Percentiles rank a stretch among this genome's conserved stretches.
phyloP scores from a whole-genome alignment of 2,113 vertebrate species.

The Lipotes vexillifer region DNA sequence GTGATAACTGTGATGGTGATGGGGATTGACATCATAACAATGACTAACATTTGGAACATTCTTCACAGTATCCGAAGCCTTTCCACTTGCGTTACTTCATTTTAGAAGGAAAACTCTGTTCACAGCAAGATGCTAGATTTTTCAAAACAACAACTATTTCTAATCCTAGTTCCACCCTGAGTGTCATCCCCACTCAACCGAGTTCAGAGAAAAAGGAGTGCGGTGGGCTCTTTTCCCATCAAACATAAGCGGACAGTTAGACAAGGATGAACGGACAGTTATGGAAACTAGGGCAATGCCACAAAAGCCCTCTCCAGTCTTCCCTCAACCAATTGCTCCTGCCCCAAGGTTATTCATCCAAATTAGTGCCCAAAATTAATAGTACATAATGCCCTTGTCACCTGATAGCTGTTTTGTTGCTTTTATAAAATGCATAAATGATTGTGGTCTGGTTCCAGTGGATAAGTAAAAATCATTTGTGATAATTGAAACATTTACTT shows the following conservation, averaged over 20 bases:
- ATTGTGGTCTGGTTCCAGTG: background rate
- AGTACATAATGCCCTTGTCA: background rate
- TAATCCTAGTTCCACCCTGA: background rate
- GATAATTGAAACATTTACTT: constrained; percentile 35
- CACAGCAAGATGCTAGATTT: background rate
- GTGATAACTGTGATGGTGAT: too few relatives aligned
- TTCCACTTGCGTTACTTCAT: background rate
- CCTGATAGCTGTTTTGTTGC: constrained; percentile 5
- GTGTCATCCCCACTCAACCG: background rate
- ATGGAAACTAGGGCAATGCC: background rate
- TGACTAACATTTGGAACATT: background rate
- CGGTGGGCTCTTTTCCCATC: background rate
- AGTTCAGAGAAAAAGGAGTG: background rate
- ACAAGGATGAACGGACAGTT: background rate
- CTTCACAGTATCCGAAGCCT: background rate
- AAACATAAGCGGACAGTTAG: background rate
- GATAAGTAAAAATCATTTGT: constrained; percentile 23
- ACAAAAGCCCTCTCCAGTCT: background rate
- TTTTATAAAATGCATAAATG: constrained; percentile 15
- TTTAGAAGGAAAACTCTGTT: background rate
- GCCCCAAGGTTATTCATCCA: background rate
- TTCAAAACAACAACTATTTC: background rate
- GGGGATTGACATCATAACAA: background rate
- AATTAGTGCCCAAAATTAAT: background rate
- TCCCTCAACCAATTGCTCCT: background rate